Evolutionary conservation across 2,888 invertebrate genomes (phyloP).

Genomic region (Trichopria drosophilae): DNA sequence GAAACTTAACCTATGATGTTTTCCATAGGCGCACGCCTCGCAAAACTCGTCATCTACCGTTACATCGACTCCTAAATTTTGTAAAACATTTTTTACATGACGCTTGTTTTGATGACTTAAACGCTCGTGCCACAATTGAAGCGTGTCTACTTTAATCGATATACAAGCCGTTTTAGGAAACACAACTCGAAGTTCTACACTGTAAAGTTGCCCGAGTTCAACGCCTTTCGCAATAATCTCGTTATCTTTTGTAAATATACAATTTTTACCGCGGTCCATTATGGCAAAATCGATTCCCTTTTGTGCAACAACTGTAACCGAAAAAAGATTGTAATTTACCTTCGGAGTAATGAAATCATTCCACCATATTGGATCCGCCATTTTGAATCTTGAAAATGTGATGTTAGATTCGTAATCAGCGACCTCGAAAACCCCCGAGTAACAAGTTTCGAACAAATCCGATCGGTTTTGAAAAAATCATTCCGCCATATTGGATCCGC

Average conservation of each 20-base stretch:
- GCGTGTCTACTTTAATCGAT: neutral
- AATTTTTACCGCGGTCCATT: conserved; percentile 8
- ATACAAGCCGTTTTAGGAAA: neutral
- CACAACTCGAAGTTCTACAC: conserved; percentile 10
- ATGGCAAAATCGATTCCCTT: conserved; percentile 18
- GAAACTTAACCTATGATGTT: conserved; percentile 6
- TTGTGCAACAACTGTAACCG: conserved; percentile 12
- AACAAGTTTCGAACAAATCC: too few species aligned
- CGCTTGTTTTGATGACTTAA: conserved; percentile 14
- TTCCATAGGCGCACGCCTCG: conserved; percentile 11
- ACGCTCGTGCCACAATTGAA: conserved; percentile 19
- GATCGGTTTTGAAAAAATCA: too few species aligned
- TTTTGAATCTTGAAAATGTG: too few species aligned
- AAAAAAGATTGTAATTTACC: conserved; percentile 23
- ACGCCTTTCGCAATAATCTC: conserved; percentile 17
- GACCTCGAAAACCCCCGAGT: too few species aligned
- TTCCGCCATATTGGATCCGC: too few species aligned
- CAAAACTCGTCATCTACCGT: neutral
- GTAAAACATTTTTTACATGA: conserved; percentile 11
- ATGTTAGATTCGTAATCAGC: too few species aligned
- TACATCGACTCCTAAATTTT: neutral
- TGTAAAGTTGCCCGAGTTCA: conserved; percentile 19
- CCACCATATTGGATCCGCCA: too few species aligned
- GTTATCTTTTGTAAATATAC: conserved; percentile 2
- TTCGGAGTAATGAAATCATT: conserved; percentile 21